A percentile compares a stretch with the other conserved stretches of the same genome.
Evolutionary conservation across 2,113 vertebrate species (phyloP).

Genomic region (Leucoraja erinaceus): DNA sequence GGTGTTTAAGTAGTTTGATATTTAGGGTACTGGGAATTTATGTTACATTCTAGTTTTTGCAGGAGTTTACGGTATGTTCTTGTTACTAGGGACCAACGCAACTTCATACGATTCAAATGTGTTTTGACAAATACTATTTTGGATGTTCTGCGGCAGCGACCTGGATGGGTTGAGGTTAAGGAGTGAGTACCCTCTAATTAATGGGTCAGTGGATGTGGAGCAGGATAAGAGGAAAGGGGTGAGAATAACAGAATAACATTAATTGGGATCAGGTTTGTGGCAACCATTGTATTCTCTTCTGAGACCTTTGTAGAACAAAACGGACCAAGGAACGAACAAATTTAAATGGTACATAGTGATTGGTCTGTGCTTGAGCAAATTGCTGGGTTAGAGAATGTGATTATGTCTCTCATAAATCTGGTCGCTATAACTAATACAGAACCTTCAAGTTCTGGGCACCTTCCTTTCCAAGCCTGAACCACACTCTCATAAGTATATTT

Average conservation of each 20-base stretch:
- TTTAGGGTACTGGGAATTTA: background rate
- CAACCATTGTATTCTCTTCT: background rate
- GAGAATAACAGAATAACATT: background rate
- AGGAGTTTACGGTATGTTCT: background rate
- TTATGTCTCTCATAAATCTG: background rate
- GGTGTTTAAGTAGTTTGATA: background rate
- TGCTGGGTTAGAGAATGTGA: background rate
- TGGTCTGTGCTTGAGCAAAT: background rate
- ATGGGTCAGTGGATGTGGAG: too few relatives aligned
- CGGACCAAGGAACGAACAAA: background rate
- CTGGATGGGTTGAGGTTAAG: constrained; percentile 79
- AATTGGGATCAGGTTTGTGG: background rate
- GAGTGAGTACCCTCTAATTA: constrained; percentile 58
- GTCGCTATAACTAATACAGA: background rate
- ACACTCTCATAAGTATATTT: background rate
- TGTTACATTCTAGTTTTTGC: background rate
- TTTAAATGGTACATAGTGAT: background rate
- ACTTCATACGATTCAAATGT: constrained; percentile 70
- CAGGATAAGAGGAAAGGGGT: background rate
- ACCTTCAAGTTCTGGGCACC: background rate
- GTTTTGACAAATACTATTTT: constrained; percentile 64
- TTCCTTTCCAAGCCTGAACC: background rate
- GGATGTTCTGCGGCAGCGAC: constrained; percentile 69
- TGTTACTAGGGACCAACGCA: constrained; percentile 61
- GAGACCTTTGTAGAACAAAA: background rate